phyloP scores from a whole-genome alignment of 2,797 vertebrate genomes.

The Pseudopleuronectes americanus region DNA sequence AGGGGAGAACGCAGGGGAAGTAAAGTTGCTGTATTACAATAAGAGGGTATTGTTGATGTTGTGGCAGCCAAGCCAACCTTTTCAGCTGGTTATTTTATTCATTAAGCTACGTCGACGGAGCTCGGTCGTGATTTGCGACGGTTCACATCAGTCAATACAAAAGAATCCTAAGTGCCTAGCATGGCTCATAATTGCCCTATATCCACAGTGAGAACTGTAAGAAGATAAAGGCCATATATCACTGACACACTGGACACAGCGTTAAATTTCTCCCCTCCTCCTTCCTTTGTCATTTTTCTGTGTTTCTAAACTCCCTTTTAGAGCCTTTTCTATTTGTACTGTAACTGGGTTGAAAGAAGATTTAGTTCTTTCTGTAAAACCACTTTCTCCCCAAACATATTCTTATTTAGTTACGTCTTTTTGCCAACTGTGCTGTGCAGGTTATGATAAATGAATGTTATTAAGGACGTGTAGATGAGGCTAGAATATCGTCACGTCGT shows the following conservation, averaged over 20 bases:
- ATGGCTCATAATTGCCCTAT: slow-evolving; percentile 72
- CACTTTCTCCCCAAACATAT: neutral
- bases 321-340: slow-evolving; percentile 10
- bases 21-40: slow-evolving; percentile 27
- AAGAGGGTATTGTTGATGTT: slow-evolving; percentile 26
- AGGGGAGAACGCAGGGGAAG: slow-evolving; percentile 27
- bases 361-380: slow-evolving; percentile 5
- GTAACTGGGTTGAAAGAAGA: neutral
- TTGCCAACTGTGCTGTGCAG: slow-evolving; percentile 43
- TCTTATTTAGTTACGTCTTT: slow-evolving; percentile 32
- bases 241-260: slow-evolving; percentile 32
- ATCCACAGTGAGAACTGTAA: slow-evolving; percentile 49
- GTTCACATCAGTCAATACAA: slow-evolving; percentile 51
- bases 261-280: neutral
- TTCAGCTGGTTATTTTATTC: slow-evolving; percentile 34
- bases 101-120: slow-evolving; percentile 9
- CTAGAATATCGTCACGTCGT: slow-evolving; percentile 44
- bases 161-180: slow-evolving; percentile 80
- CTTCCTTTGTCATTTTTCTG: slow-evolving; percentile 10
- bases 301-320: slow-evolving; percentile 6
- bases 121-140: slow-evolving; percentile 37
- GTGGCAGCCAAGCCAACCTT: slow-evolving; percentile 31
- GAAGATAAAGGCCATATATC: slow-evolving; percentile 61
- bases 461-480: slow-evolving; percentile 47
- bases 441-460: slow-evolving; percentile 73